Conservation (phyloP, 2,888 invertebrate genomes). For the Drosophila vallismaia region DNA sequence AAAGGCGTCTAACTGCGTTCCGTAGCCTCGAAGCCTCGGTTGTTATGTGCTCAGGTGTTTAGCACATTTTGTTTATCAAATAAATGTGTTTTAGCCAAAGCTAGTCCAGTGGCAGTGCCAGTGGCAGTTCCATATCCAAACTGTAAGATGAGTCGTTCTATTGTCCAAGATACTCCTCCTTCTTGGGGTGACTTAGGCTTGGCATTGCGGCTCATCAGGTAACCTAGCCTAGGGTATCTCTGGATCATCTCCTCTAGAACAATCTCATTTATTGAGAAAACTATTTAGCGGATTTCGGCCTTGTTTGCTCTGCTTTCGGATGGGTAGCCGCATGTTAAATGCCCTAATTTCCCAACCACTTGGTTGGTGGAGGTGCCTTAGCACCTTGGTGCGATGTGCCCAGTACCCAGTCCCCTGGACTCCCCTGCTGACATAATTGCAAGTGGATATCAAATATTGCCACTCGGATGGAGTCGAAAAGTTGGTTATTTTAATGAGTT, state of each 20-base stretch:
- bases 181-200: background rate
- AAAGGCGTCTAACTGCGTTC: slow-evolving; percentile 61
- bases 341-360: slow-evolving; percentile 68
- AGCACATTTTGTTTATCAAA: slow-evolving; percentile 44
- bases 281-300: slow-evolving; percentile 31
- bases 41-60: slow-evolving; percentile 62
- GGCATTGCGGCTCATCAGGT: no score
- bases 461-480: slow-evolving; percentile 7
- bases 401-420: no score
- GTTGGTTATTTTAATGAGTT: no score
- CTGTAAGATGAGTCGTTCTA: background rate
- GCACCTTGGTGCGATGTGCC: slow-evolving; percentile 60
- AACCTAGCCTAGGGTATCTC: no score
- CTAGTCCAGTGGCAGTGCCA: no score
- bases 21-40: slow-evolving; percentile 14
- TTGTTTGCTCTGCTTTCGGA: slow-evolving; percentile 23
- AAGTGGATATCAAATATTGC: slow-evolving; percentile 32
- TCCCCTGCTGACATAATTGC: slow-evolving; percentile 35
- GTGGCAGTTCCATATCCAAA: no score
- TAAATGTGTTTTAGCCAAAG: background rate
- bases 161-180: no score
- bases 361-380: slow-evolving; percentile 42
- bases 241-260: background rate
- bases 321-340: slow-evolving; percentile 67
- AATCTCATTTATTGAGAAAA: slow-evolving; percentile 16